Base-by-base conservation (phyloP, 2,888 invertebrate genomes). In the Leistus spinibarbis region DNA sequence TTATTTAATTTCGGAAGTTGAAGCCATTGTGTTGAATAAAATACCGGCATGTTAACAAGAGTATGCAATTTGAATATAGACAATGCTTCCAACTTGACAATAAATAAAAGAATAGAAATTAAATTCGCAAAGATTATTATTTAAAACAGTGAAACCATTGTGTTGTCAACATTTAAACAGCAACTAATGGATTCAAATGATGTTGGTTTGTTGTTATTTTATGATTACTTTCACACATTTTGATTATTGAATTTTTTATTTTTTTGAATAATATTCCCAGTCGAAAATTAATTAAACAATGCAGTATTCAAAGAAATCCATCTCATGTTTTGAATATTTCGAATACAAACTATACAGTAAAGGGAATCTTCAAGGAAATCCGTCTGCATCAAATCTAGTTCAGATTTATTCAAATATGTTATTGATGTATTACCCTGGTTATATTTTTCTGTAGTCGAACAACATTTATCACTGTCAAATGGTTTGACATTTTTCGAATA, bases 391-490 rank as follows among this genome's bases (percentile, higher is more conserved):
- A n/a, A 16, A 22, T 57, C 20, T 9, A 63, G 10, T 64, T 64
- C 27, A 9, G 23, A 23, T 64, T 64, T 64, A 64, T 64, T 64
- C 23, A 64, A 27, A 64, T 64, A 17, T 23, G 64, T 64, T 64
- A 64, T 64, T 64, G 64, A 64, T 64, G 64, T 64, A 64, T 64
- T 64, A 64, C 64, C 7, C 27, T 57, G 64, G 10, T 23, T 23
- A 23, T 64, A 24, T 64, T 64, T 17, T 23, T 16, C 10, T 17
- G n/a, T 20, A 64, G 23, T 16, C 27, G 64, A 64, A 17, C 64
- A 16, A 22, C 22, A 64, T 64, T 64, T 64, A 64, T 64, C 64
- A 64, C 24, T 64, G 64, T 64, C 64, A 64, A 23, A 22, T 23
- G 7, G 5, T 19, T 22, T 63, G 63, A 22, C 63, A 63, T 64